Conservation (phyloP, 2,888 invertebrate genomes). For the Apomyelois bistriatella region DNA sequence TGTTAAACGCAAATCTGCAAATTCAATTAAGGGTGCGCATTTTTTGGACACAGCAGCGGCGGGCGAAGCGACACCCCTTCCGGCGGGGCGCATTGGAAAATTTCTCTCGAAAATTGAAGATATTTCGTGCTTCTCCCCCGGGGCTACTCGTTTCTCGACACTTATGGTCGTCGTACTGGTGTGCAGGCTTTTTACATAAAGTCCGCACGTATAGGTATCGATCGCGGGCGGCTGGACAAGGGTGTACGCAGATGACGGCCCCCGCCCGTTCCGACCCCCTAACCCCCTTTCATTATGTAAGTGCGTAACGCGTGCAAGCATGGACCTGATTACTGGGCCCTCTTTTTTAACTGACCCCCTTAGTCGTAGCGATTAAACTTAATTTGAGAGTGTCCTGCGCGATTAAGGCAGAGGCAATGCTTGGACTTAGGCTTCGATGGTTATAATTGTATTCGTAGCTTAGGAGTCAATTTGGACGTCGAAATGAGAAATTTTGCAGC, state of each 20-base stretch:
- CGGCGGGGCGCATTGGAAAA: conserved; percentile 78
- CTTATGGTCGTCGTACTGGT: conserved; percentile 78
- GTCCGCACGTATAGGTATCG: conserved; percentile 80
- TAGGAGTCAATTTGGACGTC: no score
- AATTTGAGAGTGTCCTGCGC: conserved; percentile 67
- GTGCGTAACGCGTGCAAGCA: conserved; percentile 79
- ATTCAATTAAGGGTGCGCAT: conserved; percentile 77
- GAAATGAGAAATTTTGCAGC: no score
- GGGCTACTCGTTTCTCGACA: conserved; percentile 78
- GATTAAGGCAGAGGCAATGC: conserved; percentile 46
- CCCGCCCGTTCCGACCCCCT: conserved; percentile 38
- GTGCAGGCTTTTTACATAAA: conserved; percentile 80
- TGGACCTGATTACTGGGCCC: conserved; percentile 77
- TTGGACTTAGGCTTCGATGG: neutral
- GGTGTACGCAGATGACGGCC: conserved; percentile 79
- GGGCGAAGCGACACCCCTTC: conserved; percentile 65
- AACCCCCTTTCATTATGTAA: conserved; percentile 80
- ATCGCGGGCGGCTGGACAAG: conserved; percentile 75
- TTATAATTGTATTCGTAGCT: neutral
- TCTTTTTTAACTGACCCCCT: conserved; percentile 79
- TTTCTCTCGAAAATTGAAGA: conserved; percentile 80
- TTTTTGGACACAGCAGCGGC: conserved; percentile 71
- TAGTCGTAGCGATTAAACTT: conserved; percentile 73
- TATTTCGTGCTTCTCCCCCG: conserved; percentile 75
- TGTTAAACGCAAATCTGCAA: conserved; percentile 73